Percentiles rank a stretch among this genome's conserved stretches.
Evolutionary conservation across 2,797 vertebrate genomes (phyloP).

Genomic region (Anguilla megastoma): DNA sequence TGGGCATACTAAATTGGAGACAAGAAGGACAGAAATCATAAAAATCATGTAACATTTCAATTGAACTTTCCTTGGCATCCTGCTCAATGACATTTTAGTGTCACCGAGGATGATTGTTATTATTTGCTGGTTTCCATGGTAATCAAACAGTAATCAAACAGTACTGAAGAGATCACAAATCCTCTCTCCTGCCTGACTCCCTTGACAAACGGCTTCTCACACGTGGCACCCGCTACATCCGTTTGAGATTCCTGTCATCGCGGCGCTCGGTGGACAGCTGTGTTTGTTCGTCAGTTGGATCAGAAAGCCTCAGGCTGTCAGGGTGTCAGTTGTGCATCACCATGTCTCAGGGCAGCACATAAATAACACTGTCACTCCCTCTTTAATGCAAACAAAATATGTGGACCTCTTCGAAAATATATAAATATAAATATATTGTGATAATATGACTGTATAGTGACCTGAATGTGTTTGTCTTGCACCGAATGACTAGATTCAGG

Average conservation of each 20-base stretch:
- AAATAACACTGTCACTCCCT: background rate
- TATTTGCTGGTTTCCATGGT: background rate
- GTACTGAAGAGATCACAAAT: background rate
- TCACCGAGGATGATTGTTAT: background rate
- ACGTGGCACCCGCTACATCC: background rate
- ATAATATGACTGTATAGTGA: background rate
- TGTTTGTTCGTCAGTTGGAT: background rate
- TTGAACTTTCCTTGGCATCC: background rate
- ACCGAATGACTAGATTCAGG: background rate
- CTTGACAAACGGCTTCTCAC: background rate
- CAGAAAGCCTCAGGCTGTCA: background rate
- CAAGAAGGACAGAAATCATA: too few species aligned
- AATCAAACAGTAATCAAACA: background rate
- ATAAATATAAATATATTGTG: background rate
- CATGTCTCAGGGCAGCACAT: background rate
- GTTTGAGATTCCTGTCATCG: background rate
- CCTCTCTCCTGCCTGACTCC: background rate
- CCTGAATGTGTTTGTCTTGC: background rate
- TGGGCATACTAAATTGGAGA: too few species aligned
- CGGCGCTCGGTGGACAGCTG: constrained; percentile 4
- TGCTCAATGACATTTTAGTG: background rate
- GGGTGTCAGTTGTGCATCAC: background rate
- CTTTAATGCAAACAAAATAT: background rate
- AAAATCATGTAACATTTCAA: background rate
- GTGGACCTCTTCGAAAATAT: background rate